Evolutionary conservation across 2,113 vertebrate genomes (phyloP), one percentile per base, ranked within the genome.

Genomic region (Atractosteus spatula): DNA sequence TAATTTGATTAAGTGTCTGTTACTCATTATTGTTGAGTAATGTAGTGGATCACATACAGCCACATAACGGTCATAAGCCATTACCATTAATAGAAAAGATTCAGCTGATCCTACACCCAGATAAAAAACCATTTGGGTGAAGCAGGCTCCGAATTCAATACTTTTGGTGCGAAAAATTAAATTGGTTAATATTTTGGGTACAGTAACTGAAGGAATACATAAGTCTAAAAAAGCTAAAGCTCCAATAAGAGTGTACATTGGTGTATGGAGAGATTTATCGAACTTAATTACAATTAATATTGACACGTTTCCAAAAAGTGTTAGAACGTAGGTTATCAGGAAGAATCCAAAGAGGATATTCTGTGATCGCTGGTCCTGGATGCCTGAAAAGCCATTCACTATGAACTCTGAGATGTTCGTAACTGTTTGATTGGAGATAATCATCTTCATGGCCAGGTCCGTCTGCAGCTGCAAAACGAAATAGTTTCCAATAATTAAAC

Each of bases 41-140:
- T 73, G 72, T 57, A 90, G 66, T 0, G 87, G 84, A 47, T 80
- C 76, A 65, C 86, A 89, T 71, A 89, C 82, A 7, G 89, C 88
- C 55, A 89, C 64, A 29, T 89, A 89, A 14, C 87, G 78, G 43
- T 90, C 88, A 1, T 82, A 89, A 0, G 89, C 85, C 89, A 90
- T 91, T 66, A 82, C 77, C 6, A 88, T 87, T 13, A 91, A 78
- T 13, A 90, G 17, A 29, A 29, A 29, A 1, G 17, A 29, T 29
- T 29, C 17, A 29, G 17, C 17, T 29, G 17, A 29, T 29, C 17
- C 17, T 29, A 29, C 17, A 29, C 17, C 17, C 17, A 29, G 17
- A 29, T 29, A 29, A 29, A 29, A 29, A 29, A 29, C 17, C 17
- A 29, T 29, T 29, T 29, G 17, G 17, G 17, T 62, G 61, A 62